phyloP scores from a whole-genome alignment of 2,113 vertebrate species.

The Scortum barcoo region DNA sequence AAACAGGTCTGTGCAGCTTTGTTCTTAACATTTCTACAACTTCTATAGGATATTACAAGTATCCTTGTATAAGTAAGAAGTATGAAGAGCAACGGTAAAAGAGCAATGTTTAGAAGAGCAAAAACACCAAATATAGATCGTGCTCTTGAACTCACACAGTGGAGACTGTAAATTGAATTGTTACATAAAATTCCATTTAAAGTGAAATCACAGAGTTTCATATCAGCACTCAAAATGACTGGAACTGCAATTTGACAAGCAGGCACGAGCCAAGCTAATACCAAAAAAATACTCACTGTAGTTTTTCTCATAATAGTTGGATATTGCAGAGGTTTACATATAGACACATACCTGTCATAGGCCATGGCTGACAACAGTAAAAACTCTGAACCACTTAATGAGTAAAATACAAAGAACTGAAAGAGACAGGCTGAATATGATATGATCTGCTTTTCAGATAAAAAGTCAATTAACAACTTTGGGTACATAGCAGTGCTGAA shows the following conservation, averaged over 20 bases:
- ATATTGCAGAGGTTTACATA: conserved; percentile 49
- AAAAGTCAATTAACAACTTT: conserved; percentile 9
- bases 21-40: conserved; percentile 24
- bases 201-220: not conserved
- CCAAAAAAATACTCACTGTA: not conserved
- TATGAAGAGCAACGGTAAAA: conserved; percentile 32
- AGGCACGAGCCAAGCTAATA: conserved; percentile 46
- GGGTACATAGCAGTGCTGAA: conserved; percentile 3
- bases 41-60: not conserved
- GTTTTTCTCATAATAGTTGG: conserved; percentile 13
- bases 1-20: conserved; percentile 56
- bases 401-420: conserved; percentile 9
- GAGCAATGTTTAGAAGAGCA: rapidly evolving
- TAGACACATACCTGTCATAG: conserved; percentile 44
- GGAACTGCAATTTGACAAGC: not conserved
- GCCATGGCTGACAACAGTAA: conserved; percentile 16
- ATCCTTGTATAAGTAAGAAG: conserved; percentile 53
- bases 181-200: conserved; percentile 32
- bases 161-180: not conserved
- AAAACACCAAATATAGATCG: not conserved
- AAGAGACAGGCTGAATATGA: conserved; percentile 21
- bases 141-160: not conserved
- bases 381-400: conserved; percentile 9
- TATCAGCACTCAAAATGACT: not conserved
- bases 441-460: conserved; percentile 14